Evolutionary conservation across 1,140 invertebrate genomes (phyloP), one percentile per base, ranked within the genome.

Genomic region (Papilio machaon): DNA sequence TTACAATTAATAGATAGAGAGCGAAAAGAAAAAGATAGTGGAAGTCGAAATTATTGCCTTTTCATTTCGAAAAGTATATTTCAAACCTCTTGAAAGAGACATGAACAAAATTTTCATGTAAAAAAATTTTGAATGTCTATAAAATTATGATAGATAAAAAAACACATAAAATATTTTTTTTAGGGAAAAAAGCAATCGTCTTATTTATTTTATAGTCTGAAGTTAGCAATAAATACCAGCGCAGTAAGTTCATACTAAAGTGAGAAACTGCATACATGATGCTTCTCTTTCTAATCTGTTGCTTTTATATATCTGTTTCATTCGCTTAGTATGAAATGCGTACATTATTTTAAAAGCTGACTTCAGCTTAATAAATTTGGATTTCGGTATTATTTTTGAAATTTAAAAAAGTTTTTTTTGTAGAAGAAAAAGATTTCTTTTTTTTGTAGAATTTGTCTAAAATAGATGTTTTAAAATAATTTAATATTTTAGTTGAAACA

Each of bases 81-180:
- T 88, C 88, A 64, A 49, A 79, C 86, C 91, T 87, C 87, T 43
- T 58, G 76, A 81, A 76, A 73, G 85, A 81, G 88, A 90, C 90
- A 89, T 89, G 84, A 85, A 77, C 88, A 91, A 92, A 91, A 91
- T 89, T 93, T 93, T 93, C 80, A 82, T 78, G 43, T 78, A 80
- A 90, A 93, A 93, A 93, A 92, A 89, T 86, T 92, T 91, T 90
- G 87, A 87, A 92, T 93, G 90, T 85, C 88, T 43, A 77, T 58
- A 43, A 43, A 15, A 78, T 58, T 38, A 35, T 77, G 10, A 35
- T 13, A 75, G 47, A 77, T 19, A 17, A 35, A 60, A 58, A 43
- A 78, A 30, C 64, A 67, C 60, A 70, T 70, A 70, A 70, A 70
- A 19, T 35, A 19, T 3, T 35, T 7, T 67, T 35, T 35, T 23